These are phyloP conservation scores for Chymomyza caudatula DNA, from an alignment of 2,888 invertebrate genomes.

Conservation along the genomic window DNA sequence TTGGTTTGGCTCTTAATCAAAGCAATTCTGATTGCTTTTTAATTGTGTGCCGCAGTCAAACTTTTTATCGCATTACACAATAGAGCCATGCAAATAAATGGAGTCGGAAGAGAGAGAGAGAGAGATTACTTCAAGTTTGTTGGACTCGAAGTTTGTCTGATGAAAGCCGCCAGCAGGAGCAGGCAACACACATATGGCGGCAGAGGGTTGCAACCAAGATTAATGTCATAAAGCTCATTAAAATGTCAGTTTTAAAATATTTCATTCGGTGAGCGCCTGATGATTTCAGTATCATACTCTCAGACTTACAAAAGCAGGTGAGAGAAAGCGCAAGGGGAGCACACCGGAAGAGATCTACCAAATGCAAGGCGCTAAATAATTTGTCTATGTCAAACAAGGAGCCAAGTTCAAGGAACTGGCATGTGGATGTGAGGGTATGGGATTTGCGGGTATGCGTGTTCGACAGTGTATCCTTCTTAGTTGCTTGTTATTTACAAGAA, in stretches of 20 bases:
- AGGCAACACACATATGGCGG: neutral
- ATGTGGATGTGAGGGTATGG: neutral
- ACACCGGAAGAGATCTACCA: constrained; percentile 30
- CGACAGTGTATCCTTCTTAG: neutral
- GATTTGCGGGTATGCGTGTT: neutral
- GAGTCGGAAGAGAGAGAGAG: no score
- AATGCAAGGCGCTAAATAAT: constrained; percentile 49
- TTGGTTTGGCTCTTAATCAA: no score
- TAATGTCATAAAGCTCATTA: constrained; percentile 71
- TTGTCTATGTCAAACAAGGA: constrained; percentile 36
- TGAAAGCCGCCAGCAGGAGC: constrained; percentile 10
- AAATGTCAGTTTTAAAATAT: constrained; percentile 64
- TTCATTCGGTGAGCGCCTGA: constrained; percentile 1
- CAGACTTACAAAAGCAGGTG: neutral
- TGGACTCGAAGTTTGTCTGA: neutral
- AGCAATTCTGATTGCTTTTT: constrained; percentile 48
- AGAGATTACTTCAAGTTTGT: neutral
- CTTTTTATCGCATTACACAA: constrained; percentile 12
- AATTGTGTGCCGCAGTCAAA: constrained; percentile 7
- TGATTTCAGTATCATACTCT: neutral
- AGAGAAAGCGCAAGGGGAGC: neutral
- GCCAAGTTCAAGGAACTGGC: constrained; percentile 62
- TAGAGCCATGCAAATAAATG: neutral
- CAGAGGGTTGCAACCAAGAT: constrained; percentile 55
- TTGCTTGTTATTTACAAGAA: neutral